Evolutionary conservation across 1,140 invertebrate species (phyloP), one percentile per base, ranked within the genome.

Genomic region (Eumeta japonica): DNA sequence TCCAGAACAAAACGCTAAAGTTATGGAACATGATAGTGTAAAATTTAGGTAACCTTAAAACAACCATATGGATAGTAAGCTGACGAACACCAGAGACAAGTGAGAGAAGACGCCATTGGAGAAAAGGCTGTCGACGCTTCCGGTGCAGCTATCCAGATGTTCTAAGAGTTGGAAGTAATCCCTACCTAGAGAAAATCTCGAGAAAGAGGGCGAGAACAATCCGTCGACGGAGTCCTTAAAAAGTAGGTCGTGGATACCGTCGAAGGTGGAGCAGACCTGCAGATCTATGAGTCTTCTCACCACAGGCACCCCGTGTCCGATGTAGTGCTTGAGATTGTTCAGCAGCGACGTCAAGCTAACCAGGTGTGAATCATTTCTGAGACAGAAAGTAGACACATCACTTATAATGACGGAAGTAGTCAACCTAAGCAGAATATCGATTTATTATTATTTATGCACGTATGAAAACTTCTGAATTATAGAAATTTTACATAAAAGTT

Each of bases 221-320:
- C 76, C 77, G 2, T 75, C 58, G 0, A 78, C 80, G 0, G 79
- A 77, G 43, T 81, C 75, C 46, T 80, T 79, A 49, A 84, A 84
- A 0, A 84, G 50, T 3, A 84, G 55, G 50, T 83, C 64, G 4
- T 40, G 55, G 1, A 48, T 58, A 1, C 62, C 60, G 28, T 79
- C 74, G 50, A 83, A 82, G n/a, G 75, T 60, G 0, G 81, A 70
- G 62, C 76, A 81, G 13, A 77, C 57, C 41, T 79, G 72, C 1
- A 82, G 34, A 42, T 80, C 77, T 11, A 79, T 52, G 1, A 81
- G 58, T 19, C 76, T 72, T 2, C 60, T 40, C 2, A 55, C 55
- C 0, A 64, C 58, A 1, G 75, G 62, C 0, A 52, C 49, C 32
- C 51, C 55, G 37, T 58, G 65, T 0, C 66, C 70, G 36, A 73